A percentile compares a stretch with the other conserved stretches of the same genome.
phyloP scores from a whole-genome alignment of 2,113 vertebrate species.

The Periophthalmodon schlosseri region DNA sequence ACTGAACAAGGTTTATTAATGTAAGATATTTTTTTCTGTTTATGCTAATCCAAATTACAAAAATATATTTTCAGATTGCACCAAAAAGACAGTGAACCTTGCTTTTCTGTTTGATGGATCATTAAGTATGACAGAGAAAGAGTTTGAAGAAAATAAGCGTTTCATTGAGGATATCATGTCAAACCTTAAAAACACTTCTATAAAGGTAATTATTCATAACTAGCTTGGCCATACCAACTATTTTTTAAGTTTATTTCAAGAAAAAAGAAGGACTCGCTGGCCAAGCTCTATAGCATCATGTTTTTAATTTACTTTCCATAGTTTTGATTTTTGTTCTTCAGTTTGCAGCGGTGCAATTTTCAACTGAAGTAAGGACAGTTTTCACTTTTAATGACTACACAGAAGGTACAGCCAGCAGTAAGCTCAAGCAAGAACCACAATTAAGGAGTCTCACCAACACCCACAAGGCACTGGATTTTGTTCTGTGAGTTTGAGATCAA shows the following conservation, averaged over 20 bases:
- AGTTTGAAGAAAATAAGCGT: constrained; percentile 74
- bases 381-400: constrained; percentile 78
- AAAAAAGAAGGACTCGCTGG: not conserved
- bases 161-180: constrained; percentile 81
- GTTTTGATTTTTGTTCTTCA: constrained; percentile 37
- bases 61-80: constrained; percentile 70
- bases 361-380: not conserved
- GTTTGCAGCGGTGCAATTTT: constrained; percentile 86
- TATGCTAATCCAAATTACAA: not conserved
- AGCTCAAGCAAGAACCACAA: constrained; percentile 45
- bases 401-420: not conserved
- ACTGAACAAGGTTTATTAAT: not conserved
- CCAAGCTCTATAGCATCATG: not conserved
- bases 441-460: constrained; percentile 71
- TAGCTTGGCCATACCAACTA: not conserved
- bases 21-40: not conserved
- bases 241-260: not conserved
- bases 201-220: constrained; percentile 69
- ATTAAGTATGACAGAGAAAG: constrained; percentile 26
- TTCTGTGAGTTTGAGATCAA: constrained; percentile 73
- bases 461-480: constrained; percentile 65
- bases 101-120: constrained; percentile 87
- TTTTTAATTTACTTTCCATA: not conserved
- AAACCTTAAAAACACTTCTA: constrained; percentile 70
- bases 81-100: constrained; percentile 78